Base-by-base conservation (phyloP, 2,113 vertebrate species). In the Vimba vimba region DNA sequence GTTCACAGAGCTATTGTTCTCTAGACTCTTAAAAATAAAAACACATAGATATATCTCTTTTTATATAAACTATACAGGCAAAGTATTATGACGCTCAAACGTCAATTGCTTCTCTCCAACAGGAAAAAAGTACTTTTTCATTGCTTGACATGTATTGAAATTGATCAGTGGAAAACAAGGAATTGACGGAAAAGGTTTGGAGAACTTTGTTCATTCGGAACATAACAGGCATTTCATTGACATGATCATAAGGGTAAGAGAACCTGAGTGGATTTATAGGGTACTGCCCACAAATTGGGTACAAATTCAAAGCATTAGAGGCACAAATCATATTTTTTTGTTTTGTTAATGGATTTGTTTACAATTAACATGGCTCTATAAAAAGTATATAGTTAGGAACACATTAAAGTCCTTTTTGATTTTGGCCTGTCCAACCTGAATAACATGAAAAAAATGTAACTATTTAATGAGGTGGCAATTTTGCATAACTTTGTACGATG, bases 1-100 rank as follows among this genome's bases (percentile, higher is more conserved):
- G 88, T 93, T 92, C 79, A 90, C 75, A 85, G 66, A 82, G 39
- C 86, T 89, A 93, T 94, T 95, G 93, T 95, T 91, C 85, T 82
- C 81, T 21, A 82, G 69, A 81, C 36, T 80, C 59, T 73, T 83
- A 64, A 79, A 79, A 79, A 66, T 73, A 39, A 78, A 85, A 82
- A 79, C 60, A 47, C 62, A 75, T 59, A 69, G 17, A 25, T 12
- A 62, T 57, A 86, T 27, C 75, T 30, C 4, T 68, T 30, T 71
- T 69, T 6, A 33, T 76, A 69, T 88, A 47, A 77, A 66, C 66
- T n/a, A 9, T 27, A 6, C n/a, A 82, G 21, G 43, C 21, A 39
- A 3, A 45, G 3, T 2, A 25, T 45, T 12, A 52, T 86, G 78
- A 86, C 21, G 33, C 33, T 69, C 75, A 79, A 36, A 60, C n/a